These are phyloP conservation scores for Drosophila ustulata DNA, from an alignment of 2,888 invertebrate genomes.

Conservation along the genomic window DNA sequence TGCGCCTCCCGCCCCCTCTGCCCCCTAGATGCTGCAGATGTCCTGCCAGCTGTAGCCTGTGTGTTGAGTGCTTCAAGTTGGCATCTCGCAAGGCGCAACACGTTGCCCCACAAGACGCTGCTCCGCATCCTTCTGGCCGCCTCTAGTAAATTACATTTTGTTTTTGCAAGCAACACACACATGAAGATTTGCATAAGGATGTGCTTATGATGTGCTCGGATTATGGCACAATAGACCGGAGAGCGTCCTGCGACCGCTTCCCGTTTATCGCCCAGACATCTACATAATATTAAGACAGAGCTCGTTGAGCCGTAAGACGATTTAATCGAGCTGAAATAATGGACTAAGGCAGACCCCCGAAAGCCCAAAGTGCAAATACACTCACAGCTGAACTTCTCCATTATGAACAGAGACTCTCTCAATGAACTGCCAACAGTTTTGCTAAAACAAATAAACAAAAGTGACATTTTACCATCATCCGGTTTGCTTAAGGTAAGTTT, in stretches of 20 bases:
- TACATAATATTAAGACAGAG: constrained; percentile 79
- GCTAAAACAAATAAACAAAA: too few species aligned
- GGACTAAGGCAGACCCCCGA: constrained; percentile 56
- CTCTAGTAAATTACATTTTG: constrained; percentile 78
- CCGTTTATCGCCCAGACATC: constrained; percentile 72
- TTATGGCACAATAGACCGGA: constrained; percentile 73
- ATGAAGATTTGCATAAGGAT: constrained; percentile 74
- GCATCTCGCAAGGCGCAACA: constrained; percentile 72
- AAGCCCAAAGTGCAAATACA: constrained; percentile 1
- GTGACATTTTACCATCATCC: too few species aligned
- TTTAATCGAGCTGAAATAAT: constrained; percentile 81
- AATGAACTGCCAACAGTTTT: too few species aligned
- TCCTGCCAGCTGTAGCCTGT: constrained; percentile 56
- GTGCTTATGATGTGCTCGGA: constrained; percentile 75
- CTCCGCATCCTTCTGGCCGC: too few species aligned
- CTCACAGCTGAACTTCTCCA: constrained; percentile 15
- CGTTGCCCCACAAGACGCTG: constrained; percentile 72
- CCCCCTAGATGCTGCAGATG: constrained; percentile 15
- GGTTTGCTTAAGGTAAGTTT: too few species aligned
- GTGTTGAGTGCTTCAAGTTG: constrained; percentile 26
- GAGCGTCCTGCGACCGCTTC: constrained; percentile 19
- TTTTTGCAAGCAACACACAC: constrained; percentile 53
- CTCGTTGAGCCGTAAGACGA: constrained; percentile 80
- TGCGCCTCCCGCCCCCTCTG: constrained; percentile 5
- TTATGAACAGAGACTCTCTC: too few species aligned